Evolutionary conservation across 2,797 vertebrate species (phyloP).

Genomic region (Brachymystax lenok): DNA sequence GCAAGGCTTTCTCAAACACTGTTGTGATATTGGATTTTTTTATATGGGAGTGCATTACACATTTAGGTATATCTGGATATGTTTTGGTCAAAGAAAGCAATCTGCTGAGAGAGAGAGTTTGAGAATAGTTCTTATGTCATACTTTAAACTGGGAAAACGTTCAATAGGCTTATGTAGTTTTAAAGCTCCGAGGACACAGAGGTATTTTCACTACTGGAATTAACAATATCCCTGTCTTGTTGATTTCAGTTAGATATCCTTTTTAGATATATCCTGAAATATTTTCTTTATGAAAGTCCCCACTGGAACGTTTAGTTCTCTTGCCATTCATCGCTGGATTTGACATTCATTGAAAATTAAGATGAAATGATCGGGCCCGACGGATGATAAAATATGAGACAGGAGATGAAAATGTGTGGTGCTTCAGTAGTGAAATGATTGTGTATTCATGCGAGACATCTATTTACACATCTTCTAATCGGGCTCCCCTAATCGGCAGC

Average conservation of each 20-base stretch:
- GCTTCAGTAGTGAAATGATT: neutral
- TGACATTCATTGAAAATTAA: conserved; percentile 41
- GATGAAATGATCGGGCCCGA: conserved; percentile 20
- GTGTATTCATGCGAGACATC: conserved; percentile 25
- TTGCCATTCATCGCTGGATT: conserved; percentile 23
- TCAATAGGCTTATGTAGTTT: conserved; percentile 2
- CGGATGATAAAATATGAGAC: conserved; percentile 7
- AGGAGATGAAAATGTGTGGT: conserved; percentile 1
- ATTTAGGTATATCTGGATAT: conserved; percentile 11
- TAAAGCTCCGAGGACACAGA: neutral
- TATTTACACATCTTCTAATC: conserved; percentile 54
- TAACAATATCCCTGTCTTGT: neutral
- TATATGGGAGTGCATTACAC: conserved; percentile 3
- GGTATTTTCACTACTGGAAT: neutral
- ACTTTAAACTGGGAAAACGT: neutral
- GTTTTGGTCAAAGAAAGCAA: conserved; percentile 1
- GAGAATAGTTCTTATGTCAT: conserved; percentile 5
- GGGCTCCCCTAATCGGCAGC: conserved; percentile 43
- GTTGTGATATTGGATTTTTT: neutral
- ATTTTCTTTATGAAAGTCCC: conserved; percentile 2
- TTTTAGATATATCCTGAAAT: conserved; percentile 2
- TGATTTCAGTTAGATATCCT: conserved; percentile 3
- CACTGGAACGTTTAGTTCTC: conserved; percentile 15
- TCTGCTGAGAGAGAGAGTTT: neutral
- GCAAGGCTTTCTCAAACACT: neutral